Conservation (phyloP, 1,140 invertebrate species). For the Agraylea sexmaculata region DNA sequence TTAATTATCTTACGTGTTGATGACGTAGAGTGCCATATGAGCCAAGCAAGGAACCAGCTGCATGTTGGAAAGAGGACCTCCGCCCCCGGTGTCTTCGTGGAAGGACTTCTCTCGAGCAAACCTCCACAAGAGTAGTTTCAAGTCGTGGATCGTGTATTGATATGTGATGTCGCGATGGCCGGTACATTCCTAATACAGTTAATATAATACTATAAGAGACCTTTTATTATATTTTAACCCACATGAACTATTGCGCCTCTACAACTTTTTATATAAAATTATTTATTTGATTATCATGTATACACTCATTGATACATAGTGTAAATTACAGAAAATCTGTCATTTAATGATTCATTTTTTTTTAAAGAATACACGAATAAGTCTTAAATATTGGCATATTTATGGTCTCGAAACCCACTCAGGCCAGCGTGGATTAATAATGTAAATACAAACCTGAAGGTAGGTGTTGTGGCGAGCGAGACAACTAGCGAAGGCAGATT, state of each 20-base stretch:
- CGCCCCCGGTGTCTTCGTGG: constrained; percentile 94
- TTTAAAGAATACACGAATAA: no score
- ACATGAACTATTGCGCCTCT: background rate
- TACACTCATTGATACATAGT: no score
- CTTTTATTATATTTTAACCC: background rate
- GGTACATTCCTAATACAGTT: constrained; percentile 55
- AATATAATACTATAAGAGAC: background rate
- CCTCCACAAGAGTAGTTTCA: constrained; percentile 79
- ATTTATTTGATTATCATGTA: no score
- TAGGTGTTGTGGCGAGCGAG: constrained; percentile 83
- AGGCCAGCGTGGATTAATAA: no score
- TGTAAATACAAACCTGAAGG: constrained; percentile 51
- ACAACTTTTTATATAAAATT: background rate
- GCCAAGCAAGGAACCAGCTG: constrained; percentile 89
- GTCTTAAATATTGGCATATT: no score
- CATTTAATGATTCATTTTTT: no score
- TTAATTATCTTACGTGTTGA: constrained; percentile 88
- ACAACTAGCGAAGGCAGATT: constrained; percentile 88
- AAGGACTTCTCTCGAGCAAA: constrained; percentile 93
- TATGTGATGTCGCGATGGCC: constrained; percentile 82
- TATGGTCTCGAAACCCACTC: no score
- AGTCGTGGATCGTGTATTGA: constrained; percentile 80
- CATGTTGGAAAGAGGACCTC: constrained; percentile 94
- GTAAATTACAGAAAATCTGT: no score
- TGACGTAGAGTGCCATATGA: constrained; percentile 90